Conservation (phyloP, 2,113 vertebrate species). For the Eleginops maclovinus region DNA sequence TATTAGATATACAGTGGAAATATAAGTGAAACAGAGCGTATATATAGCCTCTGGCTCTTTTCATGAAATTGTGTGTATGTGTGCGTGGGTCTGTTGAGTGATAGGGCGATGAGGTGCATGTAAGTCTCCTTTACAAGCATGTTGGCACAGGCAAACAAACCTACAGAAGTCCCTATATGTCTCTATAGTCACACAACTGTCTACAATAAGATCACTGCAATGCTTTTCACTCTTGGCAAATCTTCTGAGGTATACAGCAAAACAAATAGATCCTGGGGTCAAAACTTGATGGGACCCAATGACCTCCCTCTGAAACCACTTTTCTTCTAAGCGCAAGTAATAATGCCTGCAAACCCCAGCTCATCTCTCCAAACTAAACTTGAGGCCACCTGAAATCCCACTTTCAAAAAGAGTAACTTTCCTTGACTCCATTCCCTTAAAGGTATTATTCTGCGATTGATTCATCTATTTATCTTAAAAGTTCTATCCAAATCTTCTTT, state of each 20-base stretch:
- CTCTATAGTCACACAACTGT: constrained; percentile 3
- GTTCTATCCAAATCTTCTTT: not conserved
- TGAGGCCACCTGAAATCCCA: constrained; percentile 22
- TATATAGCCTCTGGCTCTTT: constrained; percentile 36
- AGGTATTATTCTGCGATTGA: not conserved
- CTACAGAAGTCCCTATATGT: constrained; percentile 21
- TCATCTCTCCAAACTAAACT: not conserved
- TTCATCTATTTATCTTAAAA: constrained; percentile 10
- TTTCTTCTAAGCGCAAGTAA: constrained; percentile 14
- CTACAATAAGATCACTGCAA: not conserved
- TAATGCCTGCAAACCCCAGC: not conserved
- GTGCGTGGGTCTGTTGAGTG: constrained; percentile 49
- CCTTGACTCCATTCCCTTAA: not conserved
- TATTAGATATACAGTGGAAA: constrained; percentile 3
- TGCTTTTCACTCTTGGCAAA: constrained; percentile 26
- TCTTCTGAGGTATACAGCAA: constrained; percentile 15
- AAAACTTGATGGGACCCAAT: not conserved
- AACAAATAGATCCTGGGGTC: not conserved
- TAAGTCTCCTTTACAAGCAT: constrained; percentile 24
- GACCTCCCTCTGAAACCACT: constrained; percentile 32
- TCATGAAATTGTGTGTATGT: constrained; percentile 17
- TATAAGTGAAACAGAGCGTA: constrained; percentile 33
- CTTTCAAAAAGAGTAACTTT: not conserved
- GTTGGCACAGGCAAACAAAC: constrained; percentile 43
- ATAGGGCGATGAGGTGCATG: constrained; percentile 29